Evolutionary conservation across 2,888 invertebrate species (phyloP), one percentile per base, ranked within the genome.

Genomic region (Autographa gamma): DNA sequence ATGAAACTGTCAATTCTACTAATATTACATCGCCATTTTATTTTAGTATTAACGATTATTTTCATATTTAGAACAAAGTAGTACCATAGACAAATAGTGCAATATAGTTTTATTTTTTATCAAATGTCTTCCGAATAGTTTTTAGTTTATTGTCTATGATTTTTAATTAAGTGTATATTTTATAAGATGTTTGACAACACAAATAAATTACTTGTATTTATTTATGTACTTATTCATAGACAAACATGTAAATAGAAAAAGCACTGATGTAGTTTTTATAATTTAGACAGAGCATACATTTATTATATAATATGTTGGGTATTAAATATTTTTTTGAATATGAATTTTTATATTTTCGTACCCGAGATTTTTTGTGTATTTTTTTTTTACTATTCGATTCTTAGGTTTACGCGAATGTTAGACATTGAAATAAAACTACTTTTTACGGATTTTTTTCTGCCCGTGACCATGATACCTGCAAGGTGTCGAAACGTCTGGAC

Each of bases 151-250:
- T 19, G 13, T 25, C 19, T 56, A 25, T 56, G 25, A 19, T 25
- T 9, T 18, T 56, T 54, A 54, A 11, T 54, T 56, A 56, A 19
- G 43, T 19, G 18, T 43, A 4, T 43, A 43, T 43, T 43, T 5
- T 43, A 43, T 2, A 16, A 2, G 14, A 43, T 43, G 3, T 43
- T 43, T 43, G 43, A 43, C 43, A 43, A 43, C 43, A 43, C 16
- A 43, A 43, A 43, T 43, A n/a, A 48, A 52, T 6, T 6, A n/a
- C 14, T 14, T 52, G 18, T 52, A 52, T 54, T 54, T 11, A 54
- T 18, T 19, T 18, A n/a, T 14, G 14, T n/a, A 48, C n/a, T 48
- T 48, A 48, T n/a, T 69, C 93, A 84, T 89, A 78, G 56, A 63
- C 38, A 14, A 34, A 74, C 58, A 67, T 38, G 52, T 41, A 43